These are phyloP conservation scores for Helicoverpa armigera DNA, from an alignment of 1,140 invertebrate species.

Conservation along the genomic window DNA sequence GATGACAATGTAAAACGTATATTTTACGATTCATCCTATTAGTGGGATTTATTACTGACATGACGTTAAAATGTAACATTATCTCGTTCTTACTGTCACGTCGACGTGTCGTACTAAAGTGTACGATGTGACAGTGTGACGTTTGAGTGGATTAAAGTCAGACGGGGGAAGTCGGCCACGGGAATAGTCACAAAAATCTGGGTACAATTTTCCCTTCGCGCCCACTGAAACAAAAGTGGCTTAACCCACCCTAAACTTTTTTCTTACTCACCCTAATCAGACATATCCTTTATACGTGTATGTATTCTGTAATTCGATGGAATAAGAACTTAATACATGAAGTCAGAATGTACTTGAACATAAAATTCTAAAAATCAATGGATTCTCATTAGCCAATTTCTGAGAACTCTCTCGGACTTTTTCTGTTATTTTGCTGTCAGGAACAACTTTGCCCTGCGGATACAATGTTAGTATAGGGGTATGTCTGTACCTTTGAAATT, in stretches of 20 bases:
- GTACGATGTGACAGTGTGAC: neutral
- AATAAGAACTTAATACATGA: too few species aligned
- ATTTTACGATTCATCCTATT: slow-evolving; percentile 28
- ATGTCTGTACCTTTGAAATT: too few species aligned
- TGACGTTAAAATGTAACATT: slow-evolving; percentile 24
- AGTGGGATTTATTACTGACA: neutral
- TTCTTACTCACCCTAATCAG: too few species aligned
- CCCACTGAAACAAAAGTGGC: neutral
- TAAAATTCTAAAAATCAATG: too few species aligned
- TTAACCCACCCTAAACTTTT: neutral
- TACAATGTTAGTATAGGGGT: too few species aligned
- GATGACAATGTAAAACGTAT: neutral
- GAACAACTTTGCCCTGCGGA: too few species aligned
- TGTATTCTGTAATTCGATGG: too few species aligned
- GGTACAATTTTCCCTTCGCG: neutral
- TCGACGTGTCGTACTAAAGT: neutral
- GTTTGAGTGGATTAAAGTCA: slow-evolving; percentile 1
- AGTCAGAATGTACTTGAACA: too few species aligned
- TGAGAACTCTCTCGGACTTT: too few species aligned
- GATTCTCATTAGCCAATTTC: too few species aligned
- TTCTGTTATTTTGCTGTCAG: too few species aligned
- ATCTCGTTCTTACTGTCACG: neutral
- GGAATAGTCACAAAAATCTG: neutral
- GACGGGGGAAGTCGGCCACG: neutral
- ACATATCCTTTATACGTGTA: too few species aligned